These are phyloP conservation scores for Trachops cirrhosus DNA, from an alignment of 2,797 vertebrate genomes.

Conservation along the genomic window DNA sequence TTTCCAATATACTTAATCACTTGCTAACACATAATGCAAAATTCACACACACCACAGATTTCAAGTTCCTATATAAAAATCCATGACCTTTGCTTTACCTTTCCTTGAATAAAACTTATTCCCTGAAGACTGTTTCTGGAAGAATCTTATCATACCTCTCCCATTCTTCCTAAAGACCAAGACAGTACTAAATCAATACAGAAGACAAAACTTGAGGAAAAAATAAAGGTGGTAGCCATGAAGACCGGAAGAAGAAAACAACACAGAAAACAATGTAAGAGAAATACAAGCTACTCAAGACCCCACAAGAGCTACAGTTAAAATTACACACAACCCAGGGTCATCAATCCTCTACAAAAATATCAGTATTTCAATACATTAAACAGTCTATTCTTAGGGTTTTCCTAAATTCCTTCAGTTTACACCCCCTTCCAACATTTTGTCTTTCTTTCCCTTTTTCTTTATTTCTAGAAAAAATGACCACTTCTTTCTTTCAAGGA, in stretches of 20 bases:
- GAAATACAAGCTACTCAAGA: background rate
- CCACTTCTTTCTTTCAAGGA: background rate
- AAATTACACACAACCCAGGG: background rate
- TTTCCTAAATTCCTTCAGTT: constrained; percentile 27
- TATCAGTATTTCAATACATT: background rate
- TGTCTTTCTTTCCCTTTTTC: background rate
- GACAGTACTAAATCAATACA: constrained; percentile 16
- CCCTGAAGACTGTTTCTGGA: constrained; percentile 13
- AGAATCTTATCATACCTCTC: background rate
- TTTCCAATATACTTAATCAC: constrained; percentile 15
- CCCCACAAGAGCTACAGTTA: background rate
- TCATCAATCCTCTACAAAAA: background rate
- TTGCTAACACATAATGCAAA: background rate
- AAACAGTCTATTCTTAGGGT: background rate
- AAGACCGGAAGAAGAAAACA: constrained; percentile 4
- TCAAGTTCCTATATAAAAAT: constrained; percentile 16
- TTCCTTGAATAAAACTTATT: background rate
- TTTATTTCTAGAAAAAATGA: background rate
- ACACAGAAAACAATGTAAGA: background rate
- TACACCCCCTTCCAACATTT: background rate
- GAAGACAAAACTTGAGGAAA: background rate
- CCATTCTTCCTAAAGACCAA: constrained; percentile 25
- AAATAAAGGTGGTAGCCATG: background rate
- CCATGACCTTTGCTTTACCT: background rate
- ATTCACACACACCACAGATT: constrained; percentile 9